Evolutionary conservation across 1,140 invertebrate species (phyloP).

Genomic region (Habropoda laboriosa): DNA sequence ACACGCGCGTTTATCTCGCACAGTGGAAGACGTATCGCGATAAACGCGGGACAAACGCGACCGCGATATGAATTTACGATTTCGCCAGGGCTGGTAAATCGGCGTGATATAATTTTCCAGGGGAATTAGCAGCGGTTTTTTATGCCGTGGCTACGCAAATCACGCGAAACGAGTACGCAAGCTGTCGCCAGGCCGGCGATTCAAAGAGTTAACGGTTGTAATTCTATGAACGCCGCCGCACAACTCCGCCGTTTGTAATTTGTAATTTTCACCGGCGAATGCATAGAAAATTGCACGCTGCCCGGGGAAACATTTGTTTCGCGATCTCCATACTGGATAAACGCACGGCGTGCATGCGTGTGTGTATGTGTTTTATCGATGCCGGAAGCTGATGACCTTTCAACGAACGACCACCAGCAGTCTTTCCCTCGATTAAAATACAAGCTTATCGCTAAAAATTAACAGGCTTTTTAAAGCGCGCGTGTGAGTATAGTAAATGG

Average conservation of each 20-base stretch:
- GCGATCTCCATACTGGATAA: constrained; percentile 1
- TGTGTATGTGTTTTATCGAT: neutral
- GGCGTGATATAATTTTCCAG: neutral
- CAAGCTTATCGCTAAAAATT: no score
- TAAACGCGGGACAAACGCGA: constrained; percentile 1
- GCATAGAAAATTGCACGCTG: neutral
- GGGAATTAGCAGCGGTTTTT: neutral
- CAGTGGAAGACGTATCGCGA: neutral
- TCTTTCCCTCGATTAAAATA: neutral
- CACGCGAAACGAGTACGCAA: neutral
- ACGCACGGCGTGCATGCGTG: neutral
- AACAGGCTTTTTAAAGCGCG: no score
- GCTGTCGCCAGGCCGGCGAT: neutral
- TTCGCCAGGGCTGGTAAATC: neutral
- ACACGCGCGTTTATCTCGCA: neutral
- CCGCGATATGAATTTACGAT: constrained; percentile 1
- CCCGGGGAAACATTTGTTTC: constrained; percentile 7
- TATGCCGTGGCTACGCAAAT: neutral
- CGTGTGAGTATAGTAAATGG: no score
- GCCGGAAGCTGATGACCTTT: neutral
- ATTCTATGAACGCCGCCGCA: neutral
- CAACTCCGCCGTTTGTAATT: no score
- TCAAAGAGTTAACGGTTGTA: neutral
- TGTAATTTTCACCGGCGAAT: neutral
- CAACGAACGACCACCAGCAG: neutral